These are phyloP conservation scores for Platichthys flesus DNA, from an alignment of 2,113 vertebrate genomes.

Conservation along the genomic window DNA sequence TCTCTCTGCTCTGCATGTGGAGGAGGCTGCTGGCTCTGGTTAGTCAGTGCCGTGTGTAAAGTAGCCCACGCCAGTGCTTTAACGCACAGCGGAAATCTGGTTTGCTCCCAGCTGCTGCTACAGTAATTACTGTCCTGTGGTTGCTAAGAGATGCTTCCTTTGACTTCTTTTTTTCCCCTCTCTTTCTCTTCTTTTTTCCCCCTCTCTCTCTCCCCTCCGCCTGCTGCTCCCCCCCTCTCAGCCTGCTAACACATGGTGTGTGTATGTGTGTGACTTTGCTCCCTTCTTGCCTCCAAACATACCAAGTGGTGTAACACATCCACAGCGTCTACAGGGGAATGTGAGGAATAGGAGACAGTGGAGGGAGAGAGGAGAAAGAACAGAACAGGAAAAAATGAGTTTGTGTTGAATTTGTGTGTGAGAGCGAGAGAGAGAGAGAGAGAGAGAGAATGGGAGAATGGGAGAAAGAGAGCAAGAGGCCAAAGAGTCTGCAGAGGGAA, in stretches of 20 bases:
- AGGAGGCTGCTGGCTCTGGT: constrained; percentile 83
- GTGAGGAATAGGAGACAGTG: constrained; percentile 48
- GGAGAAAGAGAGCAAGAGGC: constrained; percentile 68
- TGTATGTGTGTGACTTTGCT: constrained; percentile 47
- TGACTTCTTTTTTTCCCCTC: constrained; percentile 72
- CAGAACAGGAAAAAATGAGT: constrained; percentile 75
- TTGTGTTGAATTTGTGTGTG: constrained; percentile 50
- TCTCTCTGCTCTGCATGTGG: constrained; percentile 74
- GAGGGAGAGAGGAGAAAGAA: constrained; percentile 63
- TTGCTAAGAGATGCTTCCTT: constrained; percentile 93
- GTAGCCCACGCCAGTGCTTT: constrained; percentile 90
- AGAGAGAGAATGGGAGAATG: constrained; percentile 1
- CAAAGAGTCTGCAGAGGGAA: constrained; percentile 87
- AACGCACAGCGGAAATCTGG: constrained; percentile 93
- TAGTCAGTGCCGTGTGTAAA: constrained; percentile 88
- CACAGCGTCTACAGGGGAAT: constrained; percentile 65
- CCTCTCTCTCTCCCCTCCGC: background rate
- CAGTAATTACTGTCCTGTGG: constrained; percentile 95
- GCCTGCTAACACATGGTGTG: constrained; percentile 71
- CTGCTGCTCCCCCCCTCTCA: background rate
- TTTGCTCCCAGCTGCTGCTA: constrained; percentile 92
- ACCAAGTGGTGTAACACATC: constrained; percentile 64
- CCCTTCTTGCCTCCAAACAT: constrained; percentile 63
- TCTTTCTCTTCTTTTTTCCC: constrained; percentile 8
- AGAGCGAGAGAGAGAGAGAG: constrained; percentile 1